Evolutionary conservation across 2,113 vertebrate species (phyloP), one percentile per base, ranked within the genome.

Genomic region (Aix galericulata): DNA sequence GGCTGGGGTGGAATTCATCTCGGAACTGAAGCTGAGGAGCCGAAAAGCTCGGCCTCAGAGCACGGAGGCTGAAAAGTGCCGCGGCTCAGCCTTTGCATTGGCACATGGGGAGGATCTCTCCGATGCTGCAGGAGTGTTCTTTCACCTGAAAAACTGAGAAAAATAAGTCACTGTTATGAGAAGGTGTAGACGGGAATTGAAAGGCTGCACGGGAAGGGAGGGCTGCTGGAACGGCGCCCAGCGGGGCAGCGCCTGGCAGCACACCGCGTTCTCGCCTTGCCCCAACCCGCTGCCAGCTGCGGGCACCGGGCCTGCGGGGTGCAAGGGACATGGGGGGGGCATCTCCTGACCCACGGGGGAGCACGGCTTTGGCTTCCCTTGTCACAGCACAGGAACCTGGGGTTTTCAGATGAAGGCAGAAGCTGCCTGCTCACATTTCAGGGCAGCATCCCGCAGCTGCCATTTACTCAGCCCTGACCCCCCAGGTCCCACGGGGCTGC

Each of bases 111-210:
- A 32, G 29, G 25, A 60, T 8, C 6, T 8, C 26, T 5, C 9
- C 8, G 6, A 11, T 1, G 2, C 60, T 18, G 29, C 29, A 4
- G 60, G 8, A 5, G 2, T 3, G 76, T 32, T 22, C 34, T 36
- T 40, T 26, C 60, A 11, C 60, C 76, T 32, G 22, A 17, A 42
- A 32, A 42, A 64, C 3, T 26, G 17, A 8, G 58, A 13, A 50
- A 53, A 27, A 40, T 0, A 22, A 16, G 34, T 8, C n/a, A 8
- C 2, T 21, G 9, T 9, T 11, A 4, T 16, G 76, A n/a, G 22
- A 53, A 40, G 18, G 22, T 3, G 10, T 27, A 26, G 22, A 20
- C 2, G 4, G 21, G 17, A 32, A 29, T 71, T 20, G 27, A 62
- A 64, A 52, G 21, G 8, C 21, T 38, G 20, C 46, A 48, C 18